Conservation (phyloP, 2,797 vertebrate species). For the Zalophus californianus region DNA sequence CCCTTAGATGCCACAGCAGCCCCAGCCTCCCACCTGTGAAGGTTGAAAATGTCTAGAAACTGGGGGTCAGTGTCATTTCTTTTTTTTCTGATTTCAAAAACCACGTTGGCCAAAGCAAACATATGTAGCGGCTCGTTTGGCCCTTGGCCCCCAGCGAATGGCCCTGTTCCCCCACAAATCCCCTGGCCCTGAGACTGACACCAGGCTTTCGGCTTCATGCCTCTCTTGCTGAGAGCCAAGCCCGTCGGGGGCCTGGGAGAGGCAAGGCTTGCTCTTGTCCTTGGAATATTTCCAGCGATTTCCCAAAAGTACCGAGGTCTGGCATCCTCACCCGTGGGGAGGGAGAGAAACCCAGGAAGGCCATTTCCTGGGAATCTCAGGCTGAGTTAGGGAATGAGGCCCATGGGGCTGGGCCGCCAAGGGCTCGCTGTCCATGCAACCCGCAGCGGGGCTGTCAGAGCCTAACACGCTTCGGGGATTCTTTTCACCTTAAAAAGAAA, state of each 20-base stretch:
- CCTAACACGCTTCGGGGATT: neutral
- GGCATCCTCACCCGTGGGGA: rapidly evolving
- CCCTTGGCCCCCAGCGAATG: neutral
- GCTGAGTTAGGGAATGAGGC: neutral
- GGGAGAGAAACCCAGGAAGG: neutral
- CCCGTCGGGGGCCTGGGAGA: rapidly evolving
- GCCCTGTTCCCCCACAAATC: rapidly evolving
- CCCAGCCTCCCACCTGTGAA: neutral
- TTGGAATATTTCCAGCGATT: neutral
- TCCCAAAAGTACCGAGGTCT: neutral
- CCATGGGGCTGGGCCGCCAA: rapidly evolving
- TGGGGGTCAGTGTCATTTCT: too few species aligned
- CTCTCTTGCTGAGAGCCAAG: neutral
- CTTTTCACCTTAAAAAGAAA: neutral
- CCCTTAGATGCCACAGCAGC: too few species aligned
- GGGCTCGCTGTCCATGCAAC: too few species aligned
- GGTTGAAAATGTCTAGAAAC: rapidly evolving
- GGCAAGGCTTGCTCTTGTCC: neutral
- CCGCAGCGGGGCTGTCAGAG: neutral
- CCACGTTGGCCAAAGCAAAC: neutral
- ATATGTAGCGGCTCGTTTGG: neutral
- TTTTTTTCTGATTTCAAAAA: neutral
- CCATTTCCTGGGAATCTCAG: neutral
- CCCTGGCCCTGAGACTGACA: too few species aligned
- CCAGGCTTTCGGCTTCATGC: neutral